phyloP scores from a whole-genome alignment of 2,113 vertebrate species.

The Fukomys damarensis region DNA sequence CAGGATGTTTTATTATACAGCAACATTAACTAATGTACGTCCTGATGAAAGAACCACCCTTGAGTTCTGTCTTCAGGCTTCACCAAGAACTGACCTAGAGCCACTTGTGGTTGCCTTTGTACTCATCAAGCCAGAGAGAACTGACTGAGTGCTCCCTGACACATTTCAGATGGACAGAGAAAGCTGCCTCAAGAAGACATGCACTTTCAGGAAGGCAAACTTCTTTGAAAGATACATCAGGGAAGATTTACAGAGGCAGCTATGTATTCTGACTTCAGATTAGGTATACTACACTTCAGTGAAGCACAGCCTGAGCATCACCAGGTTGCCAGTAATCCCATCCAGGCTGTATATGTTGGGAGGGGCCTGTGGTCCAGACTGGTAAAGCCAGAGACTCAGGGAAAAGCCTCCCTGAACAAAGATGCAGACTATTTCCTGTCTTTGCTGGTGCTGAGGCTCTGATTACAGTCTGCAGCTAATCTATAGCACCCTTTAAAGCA shows the following conservation, averaged over 20 bases:
- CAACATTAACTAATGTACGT: neutral
- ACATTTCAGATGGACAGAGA: constrained; percentile 50
- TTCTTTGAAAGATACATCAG: neutral
- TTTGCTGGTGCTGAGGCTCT: neutral
- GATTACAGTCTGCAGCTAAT: neutral
- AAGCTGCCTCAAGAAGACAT: constrained; percentile 66
- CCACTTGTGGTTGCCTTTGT: neutral
- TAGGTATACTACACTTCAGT: neutral
- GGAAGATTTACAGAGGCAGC: constrained; percentile 29
- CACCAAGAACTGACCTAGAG: neutral
- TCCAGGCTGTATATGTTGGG: neutral
- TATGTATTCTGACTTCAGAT: neutral
- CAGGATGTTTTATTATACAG: neutral
- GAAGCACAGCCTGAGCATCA: too few species aligned
- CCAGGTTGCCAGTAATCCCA: fast-evolving
- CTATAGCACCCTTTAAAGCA: neutral
- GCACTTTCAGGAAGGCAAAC: constrained; percentile 57
- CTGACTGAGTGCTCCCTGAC: neutral
- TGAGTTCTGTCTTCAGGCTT: neutral
- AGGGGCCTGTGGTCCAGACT: neutral
- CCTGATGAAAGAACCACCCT: neutral
- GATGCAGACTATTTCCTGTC: neutral
- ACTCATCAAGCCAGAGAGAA: neutral
- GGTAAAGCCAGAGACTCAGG: neutral
- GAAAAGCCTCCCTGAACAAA: neutral